Evolutionary conservation across 2,797 vertebrate genomes (phyloP).

Genomic region (Micropoecilia bifurca): DNA sequence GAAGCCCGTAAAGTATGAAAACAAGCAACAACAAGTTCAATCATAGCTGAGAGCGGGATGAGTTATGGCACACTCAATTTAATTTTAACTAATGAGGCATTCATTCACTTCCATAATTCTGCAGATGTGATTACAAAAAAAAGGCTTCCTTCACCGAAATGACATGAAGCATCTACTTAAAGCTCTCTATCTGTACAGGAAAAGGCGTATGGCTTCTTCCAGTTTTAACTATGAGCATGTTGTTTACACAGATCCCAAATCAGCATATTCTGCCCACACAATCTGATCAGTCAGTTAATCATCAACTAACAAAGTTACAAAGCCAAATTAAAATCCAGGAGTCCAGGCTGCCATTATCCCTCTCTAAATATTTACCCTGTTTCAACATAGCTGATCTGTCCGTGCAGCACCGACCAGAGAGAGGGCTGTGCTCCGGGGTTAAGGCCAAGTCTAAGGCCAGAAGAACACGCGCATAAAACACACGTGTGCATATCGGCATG

Average conservation of each 20-base stretch:
- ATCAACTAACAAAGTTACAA: slow-evolving; percentile 58
- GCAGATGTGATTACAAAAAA: slow-evolving; percentile 20
- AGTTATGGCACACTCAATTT: slow-evolving; percentile 28
- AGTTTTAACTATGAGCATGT: slow-evolving; percentile 10
- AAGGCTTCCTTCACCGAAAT: slow-evolving; percentile 20
- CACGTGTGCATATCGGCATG: slow-evolving; percentile 6
- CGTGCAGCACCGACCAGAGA: slow-evolving; percentile 57
- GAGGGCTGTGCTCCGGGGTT: slow-evolving; percentile 35
- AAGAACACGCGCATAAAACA: slow-evolving; percentile 16
- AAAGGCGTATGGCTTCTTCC: background rate
- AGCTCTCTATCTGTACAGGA: background rate
- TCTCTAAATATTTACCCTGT: slow-evolving; percentile 78
- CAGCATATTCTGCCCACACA: slow-evolving; percentile 21
- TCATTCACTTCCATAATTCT: slow-evolving; percentile 14
- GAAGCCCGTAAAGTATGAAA: slow-evolving; percentile 46
- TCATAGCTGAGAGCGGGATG: slow-evolving; percentile 26
- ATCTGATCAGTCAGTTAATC: slow-evolving; percentile 52
- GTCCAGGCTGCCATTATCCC: slow-evolving; percentile 61
- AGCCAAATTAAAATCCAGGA: slow-evolving; percentile 64
- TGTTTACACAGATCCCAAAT: slow-evolving; percentile 29
- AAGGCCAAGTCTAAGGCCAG: slow-evolving; percentile 52
- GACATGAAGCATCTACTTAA: background rate
- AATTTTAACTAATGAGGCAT: slow-evolving; percentile 41
- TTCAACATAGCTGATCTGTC: slow-evolving; percentile 69
- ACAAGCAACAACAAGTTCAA: slow-evolving; percentile 43